Conservation (phyloP, 2,113 vertebrate genomes). For the Girardinichthys multiradiatus region DNA sequence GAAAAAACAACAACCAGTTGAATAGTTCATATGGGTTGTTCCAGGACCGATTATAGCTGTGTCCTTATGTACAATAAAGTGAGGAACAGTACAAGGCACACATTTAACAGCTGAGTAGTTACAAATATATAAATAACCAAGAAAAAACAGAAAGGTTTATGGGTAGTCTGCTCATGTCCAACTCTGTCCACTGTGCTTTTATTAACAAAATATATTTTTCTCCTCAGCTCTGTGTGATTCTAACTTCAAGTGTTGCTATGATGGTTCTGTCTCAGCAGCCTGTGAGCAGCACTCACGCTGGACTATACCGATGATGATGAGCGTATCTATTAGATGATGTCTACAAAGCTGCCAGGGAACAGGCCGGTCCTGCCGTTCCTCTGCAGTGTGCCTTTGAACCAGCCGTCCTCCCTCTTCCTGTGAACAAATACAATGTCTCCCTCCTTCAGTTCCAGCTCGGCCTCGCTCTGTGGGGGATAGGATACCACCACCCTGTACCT, state of each 20-base stretch:
- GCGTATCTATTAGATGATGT: constrained; percentile 85
- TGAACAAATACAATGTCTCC: constrained; percentile 99
- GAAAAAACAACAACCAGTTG: constrained; percentile 80
- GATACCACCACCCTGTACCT: constrained; percentile 98
- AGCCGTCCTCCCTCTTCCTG: constrained; percentile 96
- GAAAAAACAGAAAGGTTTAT: constrained; percentile 55
- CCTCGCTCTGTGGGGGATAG: constrained; percentile 97
- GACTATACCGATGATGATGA: background rate
- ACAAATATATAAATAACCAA: constrained; percentile 79
- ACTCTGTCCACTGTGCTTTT: constrained; percentile 59
- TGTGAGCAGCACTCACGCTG: constrained; percentile 2
- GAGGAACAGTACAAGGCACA: constrained; percentile 94
- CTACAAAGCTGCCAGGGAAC: constrained; percentile 98
- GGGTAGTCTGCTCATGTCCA: constrained; percentile 55
- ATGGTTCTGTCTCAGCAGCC: background rate
- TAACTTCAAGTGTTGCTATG: constrained; percentile 24
- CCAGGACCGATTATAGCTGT: constrained; percentile 80
- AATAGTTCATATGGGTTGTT: constrained; percentile 86
- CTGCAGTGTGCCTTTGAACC: constrained; percentile 99
- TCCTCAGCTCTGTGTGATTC: constrained; percentile 16
- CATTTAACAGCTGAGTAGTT: constrained; percentile 75
- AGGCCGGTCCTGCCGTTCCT: constrained; percentile 96
- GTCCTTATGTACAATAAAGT: constrained; percentile 85
- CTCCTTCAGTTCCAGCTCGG: constrained; percentile 98
- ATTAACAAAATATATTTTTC: constrained; percentile 14